Evolutionary conservation across 2,113 vertebrate genomes (phyloP), one percentile per base, ranked within the genome.

Genomic region (Dermatemys mawii): DNA sequence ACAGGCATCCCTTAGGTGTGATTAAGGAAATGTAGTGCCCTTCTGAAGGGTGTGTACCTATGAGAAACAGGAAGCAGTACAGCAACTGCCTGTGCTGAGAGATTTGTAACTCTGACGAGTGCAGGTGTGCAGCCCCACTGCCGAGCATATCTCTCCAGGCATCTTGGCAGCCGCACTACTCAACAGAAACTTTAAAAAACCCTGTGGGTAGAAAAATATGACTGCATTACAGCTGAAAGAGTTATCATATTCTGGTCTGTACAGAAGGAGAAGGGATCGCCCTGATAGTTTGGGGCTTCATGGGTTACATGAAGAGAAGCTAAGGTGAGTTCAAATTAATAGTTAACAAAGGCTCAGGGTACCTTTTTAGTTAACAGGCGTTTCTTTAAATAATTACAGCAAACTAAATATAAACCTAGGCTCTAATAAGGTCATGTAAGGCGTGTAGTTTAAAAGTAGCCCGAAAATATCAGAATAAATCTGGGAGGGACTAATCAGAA

Each of bases 201-300:
- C 94, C 95, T 89, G 90, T 89, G 84, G 93, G 55, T 93, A 95
- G 93, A 95, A 94, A 89, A 97, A 94, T 93, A 99, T 99, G 99
- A 99, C 98, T 95, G 96, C 99, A 82, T 92, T 99, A 94, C 98
- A 98, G 97, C 98, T 99, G 94, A 99, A 99, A 96, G 99, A 99
- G 97, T 98, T 99, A 96, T 98, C 99, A 63, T 98, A 99, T 60
- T 99, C 99, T 22, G 98, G 99, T 95, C 98, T 99, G 96, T 99
- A 99, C 98, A 98, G 99, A 93, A 98, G 99, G 84, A 98, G 99
- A 96, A 98, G 99, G 90, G 99, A 99, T 94, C 99, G 99, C 49
- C 99, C 99, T 2, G 99, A 99, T 94, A 99, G 99, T 92, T 95
- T 98, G 98, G 98, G 98, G 93, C 91, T 97, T 49, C 97, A 94